Evolutionary conservation across 2,113 vertebrate species (phyloP), one percentile per base, ranked within the genome.

Genomic region (Fulmarus glacialis): DNA sequence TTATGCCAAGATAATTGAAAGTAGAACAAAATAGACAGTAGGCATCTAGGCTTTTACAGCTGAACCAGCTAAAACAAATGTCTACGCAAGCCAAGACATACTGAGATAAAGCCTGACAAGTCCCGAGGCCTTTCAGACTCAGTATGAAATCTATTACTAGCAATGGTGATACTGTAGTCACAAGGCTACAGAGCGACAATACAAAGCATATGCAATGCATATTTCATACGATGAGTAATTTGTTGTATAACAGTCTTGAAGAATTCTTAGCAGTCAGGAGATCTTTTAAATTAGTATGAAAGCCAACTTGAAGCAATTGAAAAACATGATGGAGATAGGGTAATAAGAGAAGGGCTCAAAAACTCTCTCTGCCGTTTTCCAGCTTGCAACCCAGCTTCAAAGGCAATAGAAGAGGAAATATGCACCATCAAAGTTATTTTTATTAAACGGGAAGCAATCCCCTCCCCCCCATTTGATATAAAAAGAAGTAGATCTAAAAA

Each of bases 211-310:
- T 53, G 27, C 79, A 86, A 73, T 86, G 53, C 79, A 80, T 97
- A 64, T 92, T 96, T 92, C 86, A 89, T 89, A 66, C 0, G 4
- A 66, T 93, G 89, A 90, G 40, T 83, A 93, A 93, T 96, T 86
- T 95, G 63, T 94, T 97, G 67, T 81, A 5, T 95, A 93, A 91
- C 45, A 66, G 45, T 90, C 34, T 77, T 70, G 52, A 87, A 94
- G 55, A 79, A 53, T 66, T 87, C 58, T 58, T 80, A 89, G 63
- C 58, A 58, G 50, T 78, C 63, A 80, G 36, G 67, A 86, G 58
- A 84, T 40, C 58, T 93, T 89, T 68, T 43, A 60, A 94, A 95
- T 89, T 78, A 72, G 14, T 48, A 32, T 43, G 30, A 95, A 88
- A 90, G n/a, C 53, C 58, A 73, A 29, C 36, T 66, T 47, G 40